These are phyloP conservation scores for Cichlasoma orientale DNA, from an alignment of 2,797 vertebrate genomes.

Conservation along the genomic window DNA sequence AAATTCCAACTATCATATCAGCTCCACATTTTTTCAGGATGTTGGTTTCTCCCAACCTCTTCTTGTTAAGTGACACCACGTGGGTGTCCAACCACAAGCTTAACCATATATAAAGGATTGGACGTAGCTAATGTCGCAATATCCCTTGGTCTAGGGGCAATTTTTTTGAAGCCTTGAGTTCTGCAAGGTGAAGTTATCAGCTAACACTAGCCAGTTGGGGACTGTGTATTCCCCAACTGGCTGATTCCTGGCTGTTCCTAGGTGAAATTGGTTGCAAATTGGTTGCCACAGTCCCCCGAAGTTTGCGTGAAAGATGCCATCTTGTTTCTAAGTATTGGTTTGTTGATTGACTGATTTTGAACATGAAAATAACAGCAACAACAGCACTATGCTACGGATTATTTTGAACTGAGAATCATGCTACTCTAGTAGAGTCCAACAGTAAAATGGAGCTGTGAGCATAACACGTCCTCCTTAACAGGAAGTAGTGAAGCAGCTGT, in stretches of 20 bases:
- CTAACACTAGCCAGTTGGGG: neutral
- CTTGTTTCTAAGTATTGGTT: neutral
- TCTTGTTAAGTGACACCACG: neutral
- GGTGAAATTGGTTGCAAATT: neutral
- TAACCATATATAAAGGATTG: neutral
- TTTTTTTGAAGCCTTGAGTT: neutral
- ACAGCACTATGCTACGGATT: neutral
- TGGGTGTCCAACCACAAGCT: neutral
- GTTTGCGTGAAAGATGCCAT: neutral
- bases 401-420: neutral
- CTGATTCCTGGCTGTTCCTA: neutral
- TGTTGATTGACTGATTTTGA: neutral
- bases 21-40: neutral
- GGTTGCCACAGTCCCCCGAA: neutral
- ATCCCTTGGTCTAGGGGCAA: neutral
- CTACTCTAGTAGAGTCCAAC: neutral
- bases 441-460: neutral
- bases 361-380: neutral
- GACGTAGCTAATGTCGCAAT: neutral
- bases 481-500: neutral
- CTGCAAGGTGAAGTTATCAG: neutral
- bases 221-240: fast-evolving
- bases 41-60: neutral
- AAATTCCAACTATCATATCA: neutral
- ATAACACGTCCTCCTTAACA: neutral